Conservation (phyloP, 1,140 invertebrate genomes). For the Dysdera silvatica region DNA sequence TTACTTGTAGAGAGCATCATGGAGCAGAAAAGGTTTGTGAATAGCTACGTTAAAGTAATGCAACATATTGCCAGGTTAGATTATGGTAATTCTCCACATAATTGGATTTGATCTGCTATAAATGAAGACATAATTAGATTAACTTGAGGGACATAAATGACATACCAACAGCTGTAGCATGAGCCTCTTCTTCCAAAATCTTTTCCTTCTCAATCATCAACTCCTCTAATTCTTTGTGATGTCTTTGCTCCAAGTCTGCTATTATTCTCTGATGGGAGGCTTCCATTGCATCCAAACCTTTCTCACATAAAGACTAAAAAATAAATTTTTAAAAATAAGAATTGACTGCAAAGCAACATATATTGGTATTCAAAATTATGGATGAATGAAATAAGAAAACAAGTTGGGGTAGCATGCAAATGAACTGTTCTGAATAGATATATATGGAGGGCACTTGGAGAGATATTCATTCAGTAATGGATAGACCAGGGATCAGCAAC, state of each 20-base stretch:
- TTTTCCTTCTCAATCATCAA: conserved; percentile 74
- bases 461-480: too few species aligned
- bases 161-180: conserved; percentile 50
- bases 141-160: not conserved
- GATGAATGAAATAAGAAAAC: too few species aligned
- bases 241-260: conserved; percentile 73
- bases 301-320: conserved; percentile 66
- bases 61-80: too few species aligned
- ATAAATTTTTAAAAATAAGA: conserved; percentile 5
- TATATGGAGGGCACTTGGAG: too few species aligned
- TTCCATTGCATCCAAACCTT: conserved; percentile 76
- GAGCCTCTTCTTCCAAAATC: conserved; percentile 78
- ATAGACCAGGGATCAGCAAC: too few species aligned
- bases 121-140: not conserved
- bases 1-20: too few species aligned
- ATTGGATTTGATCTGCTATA: not conserved
- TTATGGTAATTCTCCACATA: not conserved
- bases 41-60: too few species aligned
- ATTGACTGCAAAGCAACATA: not conserved
- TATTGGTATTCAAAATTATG: not conserved
- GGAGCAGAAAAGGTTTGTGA: too few species aligned
- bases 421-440: too few species aligned
- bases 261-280: conserved; percentile 76
- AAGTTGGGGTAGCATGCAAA: too few species aligned
- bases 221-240: conserved; percentile 63